Evolutionary conservation across 1,140 invertebrate genomes (phyloP).

Genomic region (Caenorhabditis latens): DNA sequence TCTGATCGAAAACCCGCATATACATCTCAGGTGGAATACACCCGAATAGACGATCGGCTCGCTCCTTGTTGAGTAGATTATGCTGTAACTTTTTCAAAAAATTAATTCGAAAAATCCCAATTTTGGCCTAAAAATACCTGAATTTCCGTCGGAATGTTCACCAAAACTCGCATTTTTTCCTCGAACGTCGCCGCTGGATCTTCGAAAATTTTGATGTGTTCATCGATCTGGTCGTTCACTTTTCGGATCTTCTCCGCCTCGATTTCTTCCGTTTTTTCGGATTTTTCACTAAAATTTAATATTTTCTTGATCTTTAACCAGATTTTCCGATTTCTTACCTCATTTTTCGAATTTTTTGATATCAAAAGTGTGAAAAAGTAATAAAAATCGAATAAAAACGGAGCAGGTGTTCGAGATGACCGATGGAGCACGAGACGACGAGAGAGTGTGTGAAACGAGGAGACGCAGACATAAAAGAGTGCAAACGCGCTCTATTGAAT

Average conservation of each 20-base stretch:
- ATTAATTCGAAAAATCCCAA: background rate
- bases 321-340: slow-evolving; percentile 1
- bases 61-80: background rate
- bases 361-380: background rate
- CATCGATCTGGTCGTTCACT: background rate
- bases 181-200: slow-evolving; percentile 6
- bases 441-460: background rate
- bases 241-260: background rate
- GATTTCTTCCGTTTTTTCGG: background rate
- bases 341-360: background rate
- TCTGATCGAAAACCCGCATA: background rate
- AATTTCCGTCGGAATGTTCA: background rate
- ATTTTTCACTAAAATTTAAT: background rate
- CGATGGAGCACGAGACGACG: background rate
- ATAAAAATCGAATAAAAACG: too few relatives aligned
- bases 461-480: background rate
- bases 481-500: slow-evolving; percentile 3
- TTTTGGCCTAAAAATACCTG: background rate
- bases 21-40: slow-evolving; percentile 5
- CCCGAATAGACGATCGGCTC: background rate
- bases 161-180: background rate
- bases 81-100: slow-evolving; percentile 17
- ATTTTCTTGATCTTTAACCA: background rate
- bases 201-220: background rate
- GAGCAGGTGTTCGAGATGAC: slow-evolving; percentile 30